Conservation (phyloP, 2,113 vertebrate species). For the Turnix velox region DNA sequence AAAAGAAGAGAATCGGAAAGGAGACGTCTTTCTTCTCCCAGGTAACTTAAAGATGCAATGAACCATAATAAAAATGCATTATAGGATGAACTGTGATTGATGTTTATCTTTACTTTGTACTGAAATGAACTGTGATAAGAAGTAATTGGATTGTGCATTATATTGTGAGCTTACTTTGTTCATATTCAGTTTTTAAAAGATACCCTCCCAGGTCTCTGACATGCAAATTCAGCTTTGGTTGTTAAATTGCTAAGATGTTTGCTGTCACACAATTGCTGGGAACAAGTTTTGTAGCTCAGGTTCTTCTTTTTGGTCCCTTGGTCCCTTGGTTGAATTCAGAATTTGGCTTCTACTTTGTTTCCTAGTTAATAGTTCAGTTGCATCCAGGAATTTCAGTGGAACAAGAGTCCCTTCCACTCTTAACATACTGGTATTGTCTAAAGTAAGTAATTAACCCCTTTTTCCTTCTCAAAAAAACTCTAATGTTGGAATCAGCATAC, state of each 20-base stretch:
- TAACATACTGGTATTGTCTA: neutral
- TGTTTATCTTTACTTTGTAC: neutral
- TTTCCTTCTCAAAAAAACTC: neutral
- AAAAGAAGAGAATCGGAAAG: constrained; percentile 87
- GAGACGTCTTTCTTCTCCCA: constrained; percentile 85
- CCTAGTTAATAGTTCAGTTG: neutral
- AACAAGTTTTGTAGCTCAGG: neutral
- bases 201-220: neutral
- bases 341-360: neutral
- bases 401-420: neutral
- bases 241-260: neutral
- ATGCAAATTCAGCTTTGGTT: neutral
- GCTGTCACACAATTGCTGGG: neutral
- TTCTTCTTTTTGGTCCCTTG: fast-evolving
- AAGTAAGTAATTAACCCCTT: neutral
- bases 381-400: neutral
- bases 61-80: neutral
- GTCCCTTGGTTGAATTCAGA: fast-evolving
- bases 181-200: neutral
- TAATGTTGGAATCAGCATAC: neutral
- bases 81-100: fast-evolving
- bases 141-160: fast-evolving
- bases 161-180: neutral
- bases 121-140: neutral
- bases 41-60: constrained; percentile 64